These are phyloP conservation scores for Tipula lateralis DNA, from an alignment of 2,888 invertebrate genomes.

Conservation along the genomic window DNA sequence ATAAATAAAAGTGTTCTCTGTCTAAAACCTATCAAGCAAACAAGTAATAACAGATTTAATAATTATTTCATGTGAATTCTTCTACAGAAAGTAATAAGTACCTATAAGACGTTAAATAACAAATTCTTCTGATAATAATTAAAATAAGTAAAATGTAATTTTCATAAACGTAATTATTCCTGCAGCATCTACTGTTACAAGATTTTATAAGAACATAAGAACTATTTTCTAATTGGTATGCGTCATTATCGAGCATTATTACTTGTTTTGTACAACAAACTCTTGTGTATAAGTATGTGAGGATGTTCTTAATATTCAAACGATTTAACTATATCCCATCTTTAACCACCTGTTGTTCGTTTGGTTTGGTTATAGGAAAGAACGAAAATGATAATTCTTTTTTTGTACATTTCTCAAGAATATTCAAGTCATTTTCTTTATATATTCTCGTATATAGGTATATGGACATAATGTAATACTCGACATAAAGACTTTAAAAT, in stretches of 20 bases:
- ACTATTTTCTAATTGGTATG: background rate
- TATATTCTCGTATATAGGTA: no score
- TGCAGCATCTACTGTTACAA: no score
- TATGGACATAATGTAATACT: background rate
- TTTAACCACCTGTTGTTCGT: background rate
- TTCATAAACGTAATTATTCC: background rate
- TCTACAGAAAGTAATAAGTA: background rate
- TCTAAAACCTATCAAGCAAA: background rate
- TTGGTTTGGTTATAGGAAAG: background rate
- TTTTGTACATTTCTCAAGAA: background rate
- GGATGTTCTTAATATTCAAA: background rate
- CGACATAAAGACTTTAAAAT: background rate
- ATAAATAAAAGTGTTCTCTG: background rate
- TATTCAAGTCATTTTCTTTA: background rate
- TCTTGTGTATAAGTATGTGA: background rate
- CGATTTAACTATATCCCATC: background rate
- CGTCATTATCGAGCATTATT: background rate
- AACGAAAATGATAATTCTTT: background rate
- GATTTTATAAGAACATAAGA: background rate
- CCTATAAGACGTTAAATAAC: background rate
- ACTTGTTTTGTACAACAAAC: background rate
- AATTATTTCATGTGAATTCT: background rate
- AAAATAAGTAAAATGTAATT: background rate
- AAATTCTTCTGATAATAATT: background rate
- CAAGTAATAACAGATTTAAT: background rate